Evolutionary conservation across 2,797 vertebrate species (phyloP).

Genomic region (Natrix natrix): DNA sequence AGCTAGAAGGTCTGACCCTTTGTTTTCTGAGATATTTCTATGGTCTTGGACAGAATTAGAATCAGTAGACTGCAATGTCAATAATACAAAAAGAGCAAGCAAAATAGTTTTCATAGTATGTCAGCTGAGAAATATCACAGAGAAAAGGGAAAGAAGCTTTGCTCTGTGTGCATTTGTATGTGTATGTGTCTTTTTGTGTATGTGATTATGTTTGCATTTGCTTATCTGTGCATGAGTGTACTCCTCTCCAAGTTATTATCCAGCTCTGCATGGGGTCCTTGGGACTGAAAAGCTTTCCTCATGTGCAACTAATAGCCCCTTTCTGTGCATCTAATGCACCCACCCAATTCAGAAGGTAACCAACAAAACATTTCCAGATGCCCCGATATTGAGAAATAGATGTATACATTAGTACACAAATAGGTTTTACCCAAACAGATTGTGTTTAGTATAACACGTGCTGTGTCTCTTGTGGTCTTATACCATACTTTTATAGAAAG

Average conservation of each 20-base stretch:
- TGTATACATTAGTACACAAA: not conserved
- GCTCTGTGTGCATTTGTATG: not conserved
- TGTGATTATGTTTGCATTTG: not conserved
- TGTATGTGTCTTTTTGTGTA: not conserved
- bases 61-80: not conserved
- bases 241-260: not conserved
- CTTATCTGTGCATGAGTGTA: not conserved
- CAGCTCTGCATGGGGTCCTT: not conserved
- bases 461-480: not conserved
- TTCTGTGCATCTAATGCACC: not conserved
- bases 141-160: not conserved
- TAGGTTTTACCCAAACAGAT: not conserved
- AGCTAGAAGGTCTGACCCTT: not conserved
- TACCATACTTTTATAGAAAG: not conserved
- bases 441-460: not conserved
- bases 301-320: not conserved
- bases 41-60: not conserved
- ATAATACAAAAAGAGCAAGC: not conserved
- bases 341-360: conserved; percentile 2
- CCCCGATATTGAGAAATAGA: not conserved
- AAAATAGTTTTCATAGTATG: not conserved
- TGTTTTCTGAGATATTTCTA: not conserved
- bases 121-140: not conserved
- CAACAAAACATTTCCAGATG: conserved; percentile 7
- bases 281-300: not conserved